Conservation (phyloP, 2,113 vertebrate species). For the Choloepus hoffmanni region DNA sequence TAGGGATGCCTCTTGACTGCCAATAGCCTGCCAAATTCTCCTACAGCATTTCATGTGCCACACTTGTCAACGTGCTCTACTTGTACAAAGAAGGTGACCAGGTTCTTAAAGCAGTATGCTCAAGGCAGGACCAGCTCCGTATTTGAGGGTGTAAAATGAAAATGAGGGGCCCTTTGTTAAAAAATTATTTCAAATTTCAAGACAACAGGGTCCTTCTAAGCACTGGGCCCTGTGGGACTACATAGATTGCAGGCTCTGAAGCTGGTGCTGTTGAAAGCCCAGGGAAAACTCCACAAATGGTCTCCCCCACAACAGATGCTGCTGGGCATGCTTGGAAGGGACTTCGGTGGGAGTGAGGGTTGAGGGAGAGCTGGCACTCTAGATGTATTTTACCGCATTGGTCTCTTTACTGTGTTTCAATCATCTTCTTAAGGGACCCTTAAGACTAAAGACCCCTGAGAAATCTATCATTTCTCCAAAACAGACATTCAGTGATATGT, state of each 20-base stretch:
- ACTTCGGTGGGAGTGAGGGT: not conserved
- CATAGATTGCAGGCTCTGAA: not conserved
- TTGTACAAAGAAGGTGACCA: not conserved
- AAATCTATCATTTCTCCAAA: not conserved
- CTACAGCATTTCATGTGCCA: not conserved
- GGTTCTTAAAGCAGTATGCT: not conserved
- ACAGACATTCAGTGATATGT: not conserved
- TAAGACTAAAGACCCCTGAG: not conserved
- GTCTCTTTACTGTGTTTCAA: not conserved
- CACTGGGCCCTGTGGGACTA: not conserved
- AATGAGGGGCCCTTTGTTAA: not conserved
- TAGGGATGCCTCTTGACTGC: not conserved
- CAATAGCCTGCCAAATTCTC: not conserved
- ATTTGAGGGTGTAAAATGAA: conserved; percentile 1
- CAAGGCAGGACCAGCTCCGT: not conserved
- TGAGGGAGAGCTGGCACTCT: not conserved
- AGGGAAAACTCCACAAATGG: not conserved
- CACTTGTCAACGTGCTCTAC: not conserved
- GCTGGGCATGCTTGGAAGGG: not conserved
- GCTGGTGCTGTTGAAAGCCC: not conserved
- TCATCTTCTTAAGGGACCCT: not conserved
- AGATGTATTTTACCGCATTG: not conserved
- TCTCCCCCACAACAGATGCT: not conserved
- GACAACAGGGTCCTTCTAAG: not conserved
- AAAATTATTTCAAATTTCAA: conserved; percentile 12